Evolutionary conservation across 2,797 vertebrate genomes (phyloP).

Genomic region (Pogonophryne albipinna): DNA sequence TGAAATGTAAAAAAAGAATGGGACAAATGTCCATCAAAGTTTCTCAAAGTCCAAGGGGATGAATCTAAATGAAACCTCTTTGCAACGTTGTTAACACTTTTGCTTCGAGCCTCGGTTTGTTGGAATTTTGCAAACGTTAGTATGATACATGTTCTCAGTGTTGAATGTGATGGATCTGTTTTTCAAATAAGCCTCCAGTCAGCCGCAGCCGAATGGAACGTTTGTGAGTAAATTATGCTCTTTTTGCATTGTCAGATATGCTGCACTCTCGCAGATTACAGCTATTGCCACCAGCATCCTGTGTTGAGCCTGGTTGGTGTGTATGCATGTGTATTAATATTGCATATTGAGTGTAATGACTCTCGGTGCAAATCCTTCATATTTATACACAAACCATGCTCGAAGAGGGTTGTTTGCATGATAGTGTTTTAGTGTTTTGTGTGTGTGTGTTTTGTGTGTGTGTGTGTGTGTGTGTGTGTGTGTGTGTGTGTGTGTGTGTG

Average conservation of each 20-base stretch:
- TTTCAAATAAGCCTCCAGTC: slow-evolving; percentile 18
- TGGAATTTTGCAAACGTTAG: slow-evolving; percentile 18
- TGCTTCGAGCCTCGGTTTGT: neutral
- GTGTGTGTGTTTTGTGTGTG: too few relatives aligned
- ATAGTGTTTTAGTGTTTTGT: too few relatives aligned
- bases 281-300: slow-evolving; percentile 50
- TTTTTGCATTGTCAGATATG: slow-evolving; percentile 37
- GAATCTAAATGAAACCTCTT: slow-evolving; percentile 5
- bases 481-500: too few relatives aligned
- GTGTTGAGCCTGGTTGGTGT: slow-evolving; percentile 34
- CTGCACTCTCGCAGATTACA: slow-evolving; percentile 43
- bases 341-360: too few relatives aligned
- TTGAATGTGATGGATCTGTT: slow-evolving; percentile 37
- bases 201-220: slow-evolving; percentile 17
- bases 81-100: neutral
- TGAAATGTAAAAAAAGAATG: too few relatives aligned
- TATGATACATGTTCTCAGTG: neutral
- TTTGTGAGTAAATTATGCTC: slow-evolving; percentile 40
- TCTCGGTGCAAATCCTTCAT: too few relatives aligned
- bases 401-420: too few relatives aligned
- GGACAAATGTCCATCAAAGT: too few relatives aligned
- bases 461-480: too few relatives aligned
- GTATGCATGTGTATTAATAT: too few relatives aligned
- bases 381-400: too few relatives aligned
- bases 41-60: neutral